Evolutionary conservation across 2,888 invertebrate genomes (phyloP), one percentile per base, ranked within the genome.

Genomic region (Mesoligia furuncula): DNA sequence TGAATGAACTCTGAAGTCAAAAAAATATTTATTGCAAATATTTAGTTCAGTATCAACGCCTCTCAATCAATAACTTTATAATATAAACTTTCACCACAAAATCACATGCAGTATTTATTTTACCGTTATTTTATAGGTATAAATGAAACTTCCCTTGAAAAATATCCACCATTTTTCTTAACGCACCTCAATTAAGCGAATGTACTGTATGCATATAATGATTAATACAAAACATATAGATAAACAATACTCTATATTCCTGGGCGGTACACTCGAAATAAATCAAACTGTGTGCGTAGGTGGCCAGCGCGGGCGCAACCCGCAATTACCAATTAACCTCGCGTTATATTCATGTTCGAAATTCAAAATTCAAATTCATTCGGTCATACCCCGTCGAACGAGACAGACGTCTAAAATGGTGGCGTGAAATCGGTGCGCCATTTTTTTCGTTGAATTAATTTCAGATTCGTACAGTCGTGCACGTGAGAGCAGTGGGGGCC

Each of bases 281-380:
- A 96, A 96, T 96, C 96, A 95, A 89, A 86, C 83, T 87, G 75
- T 76, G 88, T 90, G 93, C 93, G 95, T 95, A 94, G 96, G 96
- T 95, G 95, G 95, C 90, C 94, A 80, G 83, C 81, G 89, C 88
- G 88, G 88, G 88, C 88, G 90, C 90, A 93, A 90, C 93, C 92
- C 80, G 91, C 93, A 94, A 96, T 96, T 96, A 96, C 92, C 94
- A 94, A 96, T 96, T 96, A 95, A 93, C 91, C 88, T 93, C 94
- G 94, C 91, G 90, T 91, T 92, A 91, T 91, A 92, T 90, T 90
- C 90, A 79, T 79, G 87, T 85, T 89, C 89, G 80, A 89, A 90
- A 91, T 91, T 92, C 92, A 89, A 93, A 93, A 93, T 92, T 93
- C 92, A 93, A 93, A 94, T 94, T 93, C 93, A 92, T 91, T 93